Evolutionary conservation across 2,797 vertebrate species (phyloP), one percentile per base, ranked within the genome.

Genomic region (Amblyraja radiata): DNA sequence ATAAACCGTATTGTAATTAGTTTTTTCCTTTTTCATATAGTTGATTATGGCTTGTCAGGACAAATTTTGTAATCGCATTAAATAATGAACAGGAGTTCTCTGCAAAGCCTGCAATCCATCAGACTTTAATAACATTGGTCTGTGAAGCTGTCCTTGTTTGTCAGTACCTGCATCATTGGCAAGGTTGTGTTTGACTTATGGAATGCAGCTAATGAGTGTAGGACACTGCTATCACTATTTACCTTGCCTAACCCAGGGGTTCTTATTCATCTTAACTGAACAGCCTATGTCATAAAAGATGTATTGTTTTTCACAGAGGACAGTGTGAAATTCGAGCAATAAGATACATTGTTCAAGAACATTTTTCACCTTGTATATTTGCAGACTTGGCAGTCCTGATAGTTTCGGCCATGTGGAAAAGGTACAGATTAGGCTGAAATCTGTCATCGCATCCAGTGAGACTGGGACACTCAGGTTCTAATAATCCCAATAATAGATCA

Each of bases 241-340:
- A 84, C 39, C 81, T 84, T 84, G 46, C 28, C 46, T 84, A 54
- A 84, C 81, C 46, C 25, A 25, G 23, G 39, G 81, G 21, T 58
- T 84, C 23, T 84, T 58, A 84, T 58, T 58, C 81, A 84, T 84
- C 81, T 84, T 84, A 84, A 61, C 81, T 61, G 81, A 58, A 84
- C 9, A 61, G 7, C 6, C 81, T 58, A 61, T 28, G 8, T 84
- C 46, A 0, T 28, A 39, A 8, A 54, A 84, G 25, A 61, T 58
- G 81, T 58, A 25, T 46, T 58, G 39, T 61, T 78, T 84, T 58
- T 54, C 81, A 46, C 46, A 84, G 36, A 54, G 46, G 58, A 84
- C 39, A 83, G 16, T 25, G 36, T 58, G 46, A 23, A 25, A 39
- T 83, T 46, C 8, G 3, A 81, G 21, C 80, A 46, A 8, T 58